Percentiles rank a stretch among this genome's conserved stretches.
These are phyloP conservation scores for Microplitis demolitor DNA, from an alignment of 1,140 invertebrate genomes.

Conservation along the genomic window DNA sequence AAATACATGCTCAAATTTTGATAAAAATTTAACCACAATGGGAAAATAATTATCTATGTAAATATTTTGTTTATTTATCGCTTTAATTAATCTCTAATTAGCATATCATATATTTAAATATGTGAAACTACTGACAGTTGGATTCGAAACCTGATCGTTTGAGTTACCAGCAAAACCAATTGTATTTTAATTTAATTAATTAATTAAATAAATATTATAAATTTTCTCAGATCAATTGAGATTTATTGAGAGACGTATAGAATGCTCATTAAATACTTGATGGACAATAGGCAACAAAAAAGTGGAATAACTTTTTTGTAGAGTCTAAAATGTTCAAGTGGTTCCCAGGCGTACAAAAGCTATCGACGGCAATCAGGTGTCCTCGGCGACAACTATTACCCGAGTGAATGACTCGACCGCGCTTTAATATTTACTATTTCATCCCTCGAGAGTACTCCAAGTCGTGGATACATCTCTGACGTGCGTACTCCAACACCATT, in stretches of 20 bases:
- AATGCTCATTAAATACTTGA: constrained; percentile 30
- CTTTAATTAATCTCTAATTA: too few species aligned
- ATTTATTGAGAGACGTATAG: background rate
- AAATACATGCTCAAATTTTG: too few species aligned
- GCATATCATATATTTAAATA: too few species aligned
- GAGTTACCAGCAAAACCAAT: too few species aligned
- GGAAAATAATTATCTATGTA: background rate
- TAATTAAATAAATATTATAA: too few species aligned
- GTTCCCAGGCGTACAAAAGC: constrained; percentile 51
- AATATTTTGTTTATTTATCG: background rate
- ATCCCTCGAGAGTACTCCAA: constrained; percentile 33
- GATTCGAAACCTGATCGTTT: too few species aligned
- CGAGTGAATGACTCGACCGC: constrained; percentile 41
- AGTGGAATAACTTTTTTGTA: background rate
- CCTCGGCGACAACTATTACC: constrained; percentile 53
- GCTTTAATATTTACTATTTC: constrained; percentile 56
- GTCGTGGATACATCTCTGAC: background rate
- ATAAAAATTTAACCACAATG: background rate
- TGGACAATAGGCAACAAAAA: background rate
- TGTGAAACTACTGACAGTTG: too few species aligned
- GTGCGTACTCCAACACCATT: constrained; percentile 45
- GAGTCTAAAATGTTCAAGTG: constrained; percentile 33
- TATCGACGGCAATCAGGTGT: constrained; percentile 25
- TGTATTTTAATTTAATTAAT: too few species aligned
- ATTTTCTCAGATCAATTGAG: too few species aligned